Base-by-base conservation (phyloP, 2,797 vertebrate species). In the Acipenser transmontanus region DNA sequence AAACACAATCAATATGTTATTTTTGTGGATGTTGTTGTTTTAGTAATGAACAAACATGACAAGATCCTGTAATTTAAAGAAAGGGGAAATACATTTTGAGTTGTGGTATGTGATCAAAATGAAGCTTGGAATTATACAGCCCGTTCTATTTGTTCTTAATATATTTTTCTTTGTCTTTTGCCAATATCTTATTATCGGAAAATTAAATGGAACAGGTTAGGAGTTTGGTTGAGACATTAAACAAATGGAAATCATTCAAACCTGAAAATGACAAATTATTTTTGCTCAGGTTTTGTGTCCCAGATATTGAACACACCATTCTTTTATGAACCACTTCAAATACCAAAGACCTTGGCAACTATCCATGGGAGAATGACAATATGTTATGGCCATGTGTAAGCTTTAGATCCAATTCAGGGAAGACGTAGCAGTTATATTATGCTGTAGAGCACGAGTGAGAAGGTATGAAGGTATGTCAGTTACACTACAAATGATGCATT, bases 11-110 rank as follows among this genome's bases (percentile, higher is more conserved):
- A 84, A 92, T 92, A 88, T 68, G 81, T 78, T 85, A 84, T 87
- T 82, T 78, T 85, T 84, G 74, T 77, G 75, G 64, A 64, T 64
- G 75, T 76, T 78, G 66, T 61, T 68, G 66, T 69, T 70, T 74
- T 74, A 74, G 83, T 90, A 91, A 91, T 89, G 86, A 89, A 87
- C 87, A 88, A 89, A 91, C 87, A 91, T 88, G 85, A 89, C 86
- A 84, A 81, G 84, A 82, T 82, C 79, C 73, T 82, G 80, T 89
- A 82, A 88, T 90, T 87, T 87, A 78, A 86, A 77, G 82, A 82
- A 81, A 76, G 77, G 77, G 69, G 66, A 61, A 84, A 88, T 86
- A 85, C 81, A 85, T 84, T 81, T 83, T 76, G 78, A n/a, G 73
- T 78, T 79, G 84, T 82, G 72, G 64, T 70, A 65, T 79, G 76